Evolutionary conservation across 2,113 vertebrate species (phyloP).

Genomic region (Sarotherodon lohbergeri): DNA sequence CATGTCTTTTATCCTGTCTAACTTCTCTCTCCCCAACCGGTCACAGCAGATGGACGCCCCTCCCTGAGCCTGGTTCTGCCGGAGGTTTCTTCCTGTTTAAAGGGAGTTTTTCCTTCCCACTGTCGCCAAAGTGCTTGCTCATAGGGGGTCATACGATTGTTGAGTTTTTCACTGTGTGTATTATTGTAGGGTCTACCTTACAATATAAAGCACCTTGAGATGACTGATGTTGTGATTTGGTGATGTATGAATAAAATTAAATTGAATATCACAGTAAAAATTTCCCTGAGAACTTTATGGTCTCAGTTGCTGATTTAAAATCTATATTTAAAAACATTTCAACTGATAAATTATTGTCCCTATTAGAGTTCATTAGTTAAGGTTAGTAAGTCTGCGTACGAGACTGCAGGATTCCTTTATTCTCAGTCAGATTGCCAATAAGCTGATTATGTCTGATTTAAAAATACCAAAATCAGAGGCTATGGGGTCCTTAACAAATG

Average conservation of each 20-base stretch:
- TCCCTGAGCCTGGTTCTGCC: not conserved
- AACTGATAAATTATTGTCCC: accelerated
- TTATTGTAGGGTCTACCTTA: not conserved
- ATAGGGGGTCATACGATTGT: not conserved
- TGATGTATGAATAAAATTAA: accelerated
- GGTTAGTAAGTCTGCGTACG: accelerated
- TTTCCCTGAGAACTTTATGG: accelerated
- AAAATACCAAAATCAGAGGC: not conserved
- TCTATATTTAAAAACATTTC: not conserved
- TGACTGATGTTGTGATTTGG: not conserved
- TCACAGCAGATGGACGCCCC: not conserved
- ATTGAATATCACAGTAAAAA: accelerated
- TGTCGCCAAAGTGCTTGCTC: not conserved
- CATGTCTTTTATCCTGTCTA: no score
- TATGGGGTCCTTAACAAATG: not conserved
- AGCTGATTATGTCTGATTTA: not conserved
- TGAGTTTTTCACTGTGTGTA: not conserved
- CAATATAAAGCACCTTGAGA: not conserved
- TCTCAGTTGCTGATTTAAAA: not conserved
- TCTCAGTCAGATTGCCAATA: not conserved
- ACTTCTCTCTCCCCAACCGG: no score
- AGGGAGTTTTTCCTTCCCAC: not conserved
- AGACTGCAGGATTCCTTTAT: not conserved
- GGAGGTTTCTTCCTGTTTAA: not conserved
- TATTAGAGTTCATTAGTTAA: not conserved